These are phyloP conservation scores for Stratiomys singularior DNA, from an alignment of 2,888 invertebrate species.

Conservation along the genomic window DNA sequence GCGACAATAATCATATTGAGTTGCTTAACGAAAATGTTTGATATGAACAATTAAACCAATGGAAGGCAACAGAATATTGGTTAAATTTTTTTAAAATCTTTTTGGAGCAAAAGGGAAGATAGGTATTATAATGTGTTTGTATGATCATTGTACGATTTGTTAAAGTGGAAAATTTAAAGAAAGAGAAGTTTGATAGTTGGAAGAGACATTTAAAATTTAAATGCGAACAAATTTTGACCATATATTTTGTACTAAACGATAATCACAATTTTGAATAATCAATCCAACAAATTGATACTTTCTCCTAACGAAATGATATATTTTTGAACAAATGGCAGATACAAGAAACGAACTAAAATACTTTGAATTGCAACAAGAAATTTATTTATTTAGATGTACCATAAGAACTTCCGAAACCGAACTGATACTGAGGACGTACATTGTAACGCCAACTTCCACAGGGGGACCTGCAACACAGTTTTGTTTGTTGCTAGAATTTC, in stretches of 20 bases:
- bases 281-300: constrained; percentile 46
- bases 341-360: constrained; percentile 1
- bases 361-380: constrained; percentile 51
- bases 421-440: constrained; percentile 98
- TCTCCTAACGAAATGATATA: constrained; percentile 29
- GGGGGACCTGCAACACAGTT: constrained; percentile 87
- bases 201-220: constrained; percentile 52
- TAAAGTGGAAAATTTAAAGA: neutral
- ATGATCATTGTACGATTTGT: constrained; percentile 22
- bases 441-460: constrained; percentile 97
- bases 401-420: constrained; percentile 98
- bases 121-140: neutral
- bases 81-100: neutral
- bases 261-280: constrained; percentile 29
- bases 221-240: constrained; percentile 46
- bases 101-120: constrained; percentile 9
- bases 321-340: neutral
- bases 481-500: constrained; percentile 48
- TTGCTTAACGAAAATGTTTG: constrained; percentile 7
- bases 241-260: constrained; percentile 17
- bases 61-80: neutral
- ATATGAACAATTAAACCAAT: constrained; percentile 4
- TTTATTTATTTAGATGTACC: constrained; percentile 72
- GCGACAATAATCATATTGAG: constrained; percentile 23
- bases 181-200: neutral